Evolutionary conservation across 1,140 invertebrate species (phyloP).

Genomic region (Copidosoma floridanum): DNA sequence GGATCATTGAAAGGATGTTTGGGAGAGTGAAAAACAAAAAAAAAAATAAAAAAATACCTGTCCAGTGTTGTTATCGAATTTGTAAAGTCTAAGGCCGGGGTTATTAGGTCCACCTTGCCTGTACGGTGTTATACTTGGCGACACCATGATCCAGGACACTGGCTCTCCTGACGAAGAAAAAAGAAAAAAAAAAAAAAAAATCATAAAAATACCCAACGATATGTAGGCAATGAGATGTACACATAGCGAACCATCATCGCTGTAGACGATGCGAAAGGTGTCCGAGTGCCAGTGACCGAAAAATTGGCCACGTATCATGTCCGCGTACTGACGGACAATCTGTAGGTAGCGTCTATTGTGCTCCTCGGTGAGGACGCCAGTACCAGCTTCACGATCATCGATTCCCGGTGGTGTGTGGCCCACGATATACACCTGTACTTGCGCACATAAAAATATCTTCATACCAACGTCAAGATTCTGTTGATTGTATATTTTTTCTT

Average conservation of each 20-base stretch:
- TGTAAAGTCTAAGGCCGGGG: conserved; percentile 83
- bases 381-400: conserved; percentile 72
- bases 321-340: conserved; percentile 69
- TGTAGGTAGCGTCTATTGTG: conserved; percentile 72
- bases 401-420: conserved; percentile 86
- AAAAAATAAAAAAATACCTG: too few relatives aligned
- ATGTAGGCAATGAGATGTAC: too few relatives aligned
- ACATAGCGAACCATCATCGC: conserved; percentile 62
- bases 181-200: too few relatives aligned
- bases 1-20: too few relatives aligned
- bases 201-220: too few relatives aligned
- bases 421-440: conserved; percentile 78
- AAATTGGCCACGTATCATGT: conserved; percentile 86
- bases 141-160: conserved; percentile 80
- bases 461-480: too few relatives aligned
- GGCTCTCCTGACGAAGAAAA: conserved; percentile 62
- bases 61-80: conserved; percentile 81
- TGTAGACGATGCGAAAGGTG: conserved; percentile 82
- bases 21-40: too few relatives aligned
- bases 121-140: conserved; percentile 82
- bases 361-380: conserved; percentile 63
- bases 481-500: too few relatives aligned
- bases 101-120: conserved; percentile 77
- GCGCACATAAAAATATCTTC: too few relatives aligned
- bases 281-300: conserved; percentile 91